Conservation (phyloP, 2,888 invertebrate species). For the Cephalotes varians region DNA sequence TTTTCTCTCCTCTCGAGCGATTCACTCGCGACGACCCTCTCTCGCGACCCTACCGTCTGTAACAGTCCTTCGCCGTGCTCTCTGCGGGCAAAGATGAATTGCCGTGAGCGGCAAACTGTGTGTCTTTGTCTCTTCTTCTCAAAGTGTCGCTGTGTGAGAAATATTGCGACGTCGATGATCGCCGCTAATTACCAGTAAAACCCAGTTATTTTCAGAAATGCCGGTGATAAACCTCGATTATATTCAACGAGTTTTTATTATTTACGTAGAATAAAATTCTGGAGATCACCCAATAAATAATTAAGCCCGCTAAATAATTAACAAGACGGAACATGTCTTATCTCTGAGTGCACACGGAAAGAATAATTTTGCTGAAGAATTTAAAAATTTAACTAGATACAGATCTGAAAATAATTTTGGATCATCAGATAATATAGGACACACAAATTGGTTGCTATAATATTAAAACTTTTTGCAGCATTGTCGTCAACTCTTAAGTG, state of each 20-base stretch:
- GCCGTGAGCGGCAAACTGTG: slow-evolving; percentile 30
- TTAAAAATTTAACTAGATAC: no score
- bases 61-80: slow-evolving; percentile 9
- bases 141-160: slow-evolving; percentile 35
- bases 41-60: slow-evolving; percentile 30
- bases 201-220: not conserved
- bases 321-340: not conserved
- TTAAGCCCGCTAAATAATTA: not conserved
- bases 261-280: not conserved
- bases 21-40: slow-evolving; percentile 42
- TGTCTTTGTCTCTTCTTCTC: slow-evolving; percentile 28
- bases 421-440: no score
- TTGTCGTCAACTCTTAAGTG: no score
- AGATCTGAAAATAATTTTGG: no score
- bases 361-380: no score
- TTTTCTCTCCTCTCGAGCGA: slow-evolving; percentile 58
- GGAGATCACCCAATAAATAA: not conserved
- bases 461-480: no score
- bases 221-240: not conserved
- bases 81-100: slow-evolving; percentile 50
- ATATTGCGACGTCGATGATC: slow-evolving; percentile 15
- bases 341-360: not conserved
- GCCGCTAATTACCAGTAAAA: not conserved
- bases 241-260: not conserved
- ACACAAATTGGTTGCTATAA: no score